Base-by-base conservation (phyloP, 2,888 invertebrate species). In the Herminia tarsipennalis region DNA sequence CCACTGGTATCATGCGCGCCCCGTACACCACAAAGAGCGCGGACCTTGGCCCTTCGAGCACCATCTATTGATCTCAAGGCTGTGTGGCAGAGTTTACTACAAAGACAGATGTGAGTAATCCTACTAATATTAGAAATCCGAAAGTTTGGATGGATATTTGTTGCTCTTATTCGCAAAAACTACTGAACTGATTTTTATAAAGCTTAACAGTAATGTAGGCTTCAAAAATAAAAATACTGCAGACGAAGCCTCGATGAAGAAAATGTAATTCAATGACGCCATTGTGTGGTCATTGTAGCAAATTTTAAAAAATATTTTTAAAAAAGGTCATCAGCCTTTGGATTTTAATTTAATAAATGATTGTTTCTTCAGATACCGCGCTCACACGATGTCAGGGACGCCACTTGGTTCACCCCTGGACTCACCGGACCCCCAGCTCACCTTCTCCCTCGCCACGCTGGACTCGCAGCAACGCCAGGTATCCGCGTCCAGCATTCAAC, bases 1-100 rank as follows among this genome's bases (percentile, higher is more conserved):
- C 95, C 95, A 0, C 93, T 95, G 0, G 95, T 95, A 0, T 95
- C 95, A 29, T 95, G 95, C 76, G 94, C 95, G 0, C 95, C 95
- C 0, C 94, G 95, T 0, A 93, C 93, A 17, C 95, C 95, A 30
- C 92, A 94, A 0, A 91, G 94, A 37, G 93, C 94, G 64, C 92
- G 95, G 64, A 94, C 95, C 12, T 86, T 97, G 8, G 93, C 95
- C 1, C 83, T 97, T 8, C 91, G 97, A 36, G 96, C 97, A 1
- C 97, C 97, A 0, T 96, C 95, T 1, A 93, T 95, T 46, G 97
- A 97, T 78, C 85, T 97, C 24, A 97, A 97, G 78, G 97, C 97
- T 22, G 96, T 97, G 5, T 97, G 97, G 97, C 97, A 97, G 86
- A 97, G 96, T 83, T 92, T 97, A 43, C 92, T 97, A 14, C 96